Evolutionary conservation across 2,113 vertebrate species (phyloP), one percentile per base, ranked within the genome.

Genomic region (Oreochromis tanganicae): DNA sequence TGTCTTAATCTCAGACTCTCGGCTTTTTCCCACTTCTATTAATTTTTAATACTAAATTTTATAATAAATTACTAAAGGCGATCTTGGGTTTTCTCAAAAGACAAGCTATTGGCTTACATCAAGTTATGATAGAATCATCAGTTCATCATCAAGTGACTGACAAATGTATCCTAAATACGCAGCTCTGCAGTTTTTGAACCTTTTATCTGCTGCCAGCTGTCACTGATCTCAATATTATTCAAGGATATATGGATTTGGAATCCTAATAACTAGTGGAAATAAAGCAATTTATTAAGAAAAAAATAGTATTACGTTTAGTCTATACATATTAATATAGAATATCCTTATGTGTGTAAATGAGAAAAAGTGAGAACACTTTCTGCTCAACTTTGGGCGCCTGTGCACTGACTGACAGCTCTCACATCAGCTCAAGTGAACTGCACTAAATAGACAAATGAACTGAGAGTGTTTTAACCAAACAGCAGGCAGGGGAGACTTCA

Each of bases 11-110:
- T 16, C 32, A 38, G 52, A 43, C 21, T 66, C 48, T 66, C 27
- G 48, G 85, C 36, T 66, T 66, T 24, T 87, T 21, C 75, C 24
- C 29, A 56, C 14, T 81, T 84, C 32, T 9, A 78, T 87, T 2
- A 92, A 92, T 92, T 63, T 86, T 91, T 83, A 24, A 89, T 68
- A 32, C 27, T 17, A 27, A 3, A 56, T 85, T 88, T 82, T 3
- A 59, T 57, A 59, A 9, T 79, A 34, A 80, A 87, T 55, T 4
- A 84, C 4, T 52, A 84, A 41, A 84, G 86, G 34, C 56, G 48
- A 86, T 59, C 16, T 89, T 34, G 17, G 61, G 8, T 84, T 85
- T n/a, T 81, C 57, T 32, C 29, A 13, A 71, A 79, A 63, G 52
- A 86, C 59, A 50, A 83, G 32, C 81, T 81, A 36, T 71, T 41